Percentiles rank a stretch among this genome's conserved stretches.
These are phyloP conservation scores for Gracilinanus agilis DNA, from an alignment of 2,113 vertebrate species.

Conservation along the genomic window DNA sequence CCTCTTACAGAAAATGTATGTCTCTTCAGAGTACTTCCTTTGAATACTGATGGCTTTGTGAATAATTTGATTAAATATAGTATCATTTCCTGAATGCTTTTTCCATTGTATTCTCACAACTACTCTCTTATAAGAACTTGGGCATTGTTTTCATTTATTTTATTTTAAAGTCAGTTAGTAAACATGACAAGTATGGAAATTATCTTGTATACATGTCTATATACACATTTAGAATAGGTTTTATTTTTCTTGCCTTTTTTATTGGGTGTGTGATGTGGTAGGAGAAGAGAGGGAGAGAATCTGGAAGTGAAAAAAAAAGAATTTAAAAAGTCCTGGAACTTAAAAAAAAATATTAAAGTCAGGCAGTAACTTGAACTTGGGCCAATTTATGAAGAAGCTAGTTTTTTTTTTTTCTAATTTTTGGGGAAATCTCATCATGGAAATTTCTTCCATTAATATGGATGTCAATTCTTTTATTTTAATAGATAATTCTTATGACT, in stretches of 20 bases:
- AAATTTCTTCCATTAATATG: not conserved
- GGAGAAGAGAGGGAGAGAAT: not conserved
- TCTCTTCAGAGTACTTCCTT: conserved; percentile 38
- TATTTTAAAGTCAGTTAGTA: not conserved
- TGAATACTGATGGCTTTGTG: too few species aligned
- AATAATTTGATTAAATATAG: conserved; percentile 57
- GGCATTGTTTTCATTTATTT: not conserved
- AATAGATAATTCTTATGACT: not conserved
- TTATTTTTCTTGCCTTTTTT: not conserved
- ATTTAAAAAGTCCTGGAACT: not conserved
- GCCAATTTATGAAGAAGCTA: not conserved
- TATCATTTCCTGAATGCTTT: conserved; percentile 39
- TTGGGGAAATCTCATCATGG: not conserved
- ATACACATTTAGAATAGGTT: not conserved
- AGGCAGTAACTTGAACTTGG: not conserved
- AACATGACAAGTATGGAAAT: too few species aligned
- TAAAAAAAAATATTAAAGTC: not conserved
- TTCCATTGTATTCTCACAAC: conserved; percentile 16
- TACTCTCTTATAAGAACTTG: not conserved
- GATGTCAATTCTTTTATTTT: not conserved
- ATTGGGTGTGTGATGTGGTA: not conserved
- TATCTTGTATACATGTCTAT: not conserved
- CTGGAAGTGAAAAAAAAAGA: not conserved
- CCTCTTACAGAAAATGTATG: not conserved
- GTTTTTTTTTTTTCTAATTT: not conserved